These are phyloP conservation scores for Bolinopsis microptera DNA, from an alignment of 37 sponge, comb jelly and placozoan species.

Conservation along the genomic window DNA sequence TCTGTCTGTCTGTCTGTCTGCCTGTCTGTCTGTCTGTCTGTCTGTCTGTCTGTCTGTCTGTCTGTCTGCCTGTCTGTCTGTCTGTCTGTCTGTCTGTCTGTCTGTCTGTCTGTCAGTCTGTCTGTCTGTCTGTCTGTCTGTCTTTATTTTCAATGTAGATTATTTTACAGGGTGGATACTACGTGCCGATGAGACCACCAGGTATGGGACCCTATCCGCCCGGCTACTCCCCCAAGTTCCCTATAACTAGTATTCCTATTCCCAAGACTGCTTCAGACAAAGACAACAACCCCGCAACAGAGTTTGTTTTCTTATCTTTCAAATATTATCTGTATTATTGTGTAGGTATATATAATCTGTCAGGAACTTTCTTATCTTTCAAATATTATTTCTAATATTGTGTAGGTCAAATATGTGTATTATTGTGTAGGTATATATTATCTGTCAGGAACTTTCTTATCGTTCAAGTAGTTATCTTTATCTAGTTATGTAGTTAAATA, in stretches of 20 bases:
- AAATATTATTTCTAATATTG: too few species aligned
- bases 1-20: not conserved
- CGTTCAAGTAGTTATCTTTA: too few species aligned
- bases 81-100: not conserved
- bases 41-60: not conserved
- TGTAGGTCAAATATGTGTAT: too few species aligned
- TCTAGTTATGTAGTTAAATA: too few species aligned
- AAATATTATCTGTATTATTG: too few species aligned
- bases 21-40: not conserved
- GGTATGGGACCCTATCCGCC: slow-evolving; percentile 24
- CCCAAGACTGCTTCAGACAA: slow-evolving; percentile 9
- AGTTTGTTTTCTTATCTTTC: too few species aligned
- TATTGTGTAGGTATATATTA: too few species aligned
- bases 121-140: not conserved
- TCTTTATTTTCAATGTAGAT: too few species aligned
- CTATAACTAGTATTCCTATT: slow-evolving; percentile 32
- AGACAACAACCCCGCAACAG: not conserved
- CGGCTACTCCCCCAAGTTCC: slow-evolving; percentile 43
- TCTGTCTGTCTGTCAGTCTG: not conserved
- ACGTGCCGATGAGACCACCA: slow-evolving; percentile 36
- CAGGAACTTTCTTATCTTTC: too few species aligned
- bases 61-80: not conserved
- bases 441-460: too few species aligned
- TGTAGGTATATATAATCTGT: too few species aligned
- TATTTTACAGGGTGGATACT: slow-evolving; percentile 14